phyloP scores from a whole-genome alignment of 2,888 invertebrate species.

The Blastobasis adustella region DNA sequence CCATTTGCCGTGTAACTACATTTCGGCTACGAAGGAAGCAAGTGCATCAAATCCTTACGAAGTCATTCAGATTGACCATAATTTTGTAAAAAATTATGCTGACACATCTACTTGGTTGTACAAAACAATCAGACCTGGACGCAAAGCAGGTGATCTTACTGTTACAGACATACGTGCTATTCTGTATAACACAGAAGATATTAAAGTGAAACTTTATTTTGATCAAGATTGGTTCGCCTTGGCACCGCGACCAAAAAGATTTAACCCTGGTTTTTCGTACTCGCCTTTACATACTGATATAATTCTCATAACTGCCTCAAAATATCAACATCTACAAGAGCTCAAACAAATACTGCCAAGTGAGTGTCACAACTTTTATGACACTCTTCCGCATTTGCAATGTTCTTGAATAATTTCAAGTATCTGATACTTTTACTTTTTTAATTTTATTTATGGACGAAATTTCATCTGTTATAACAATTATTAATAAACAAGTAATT shows the following conservation, averaged over 20 bases:
- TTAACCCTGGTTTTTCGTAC: not conserved
- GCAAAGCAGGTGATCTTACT: slow-evolving; percentile 12
- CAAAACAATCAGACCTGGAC: slow-evolving; percentile 13
- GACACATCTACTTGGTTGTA: slow-evolving; percentile 7
- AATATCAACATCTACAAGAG: slow-evolving; percentile 12
- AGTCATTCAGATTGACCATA: slow-evolving; percentile 5
- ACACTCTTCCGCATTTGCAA: too few relatives aligned
- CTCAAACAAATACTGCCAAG: slow-evolving; percentile 10
- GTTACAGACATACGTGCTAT: slow-evolving; percentile 13
- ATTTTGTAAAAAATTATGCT: slow-evolving; percentile 13
- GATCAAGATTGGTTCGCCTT: slow-evolving; percentile 9
- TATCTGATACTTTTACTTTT: too few relatives aligned
- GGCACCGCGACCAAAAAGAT: slow-evolving; percentile 6
- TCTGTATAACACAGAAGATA: slow-evolving; percentile 10
- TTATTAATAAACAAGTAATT: too few relatives aligned
- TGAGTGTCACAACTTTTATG: too few relatives aligned
- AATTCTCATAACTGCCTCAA: slow-evolving; percentile 6
- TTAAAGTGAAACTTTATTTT: slow-evolving; percentile 13
- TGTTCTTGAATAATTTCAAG: too few relatives aligned
- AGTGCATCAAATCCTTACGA: slow-evolving; percentile 13
- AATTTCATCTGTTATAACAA: too few relatives aligned
- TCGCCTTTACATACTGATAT: not conserved
- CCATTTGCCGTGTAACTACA: slow-evolving; percentile 13
- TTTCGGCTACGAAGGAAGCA: slow-evolving; percentile 11
- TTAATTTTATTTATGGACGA: too few relatives aligned